phyloP scores from a whole-genome alignment of 2,797 vertebrate genomes.

The Forpus xanthops region DNA sequence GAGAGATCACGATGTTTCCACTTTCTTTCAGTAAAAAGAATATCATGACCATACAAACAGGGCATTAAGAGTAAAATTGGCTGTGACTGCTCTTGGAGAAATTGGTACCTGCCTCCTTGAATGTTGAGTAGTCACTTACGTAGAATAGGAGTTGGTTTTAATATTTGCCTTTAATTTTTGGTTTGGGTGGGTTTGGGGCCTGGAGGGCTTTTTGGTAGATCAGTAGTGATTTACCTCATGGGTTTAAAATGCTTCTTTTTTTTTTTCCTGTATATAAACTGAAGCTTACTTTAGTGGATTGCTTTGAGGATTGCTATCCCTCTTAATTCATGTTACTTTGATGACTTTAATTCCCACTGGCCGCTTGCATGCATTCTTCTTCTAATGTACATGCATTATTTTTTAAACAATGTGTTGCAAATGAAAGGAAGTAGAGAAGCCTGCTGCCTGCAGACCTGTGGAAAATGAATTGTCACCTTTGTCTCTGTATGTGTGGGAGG shows the following conservation, averaged over 20 bases:
- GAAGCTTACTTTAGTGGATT: background rate
- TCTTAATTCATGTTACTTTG: slow-evolving; percentile 6
- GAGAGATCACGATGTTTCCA: background rate
- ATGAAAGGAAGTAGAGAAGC: background rate
- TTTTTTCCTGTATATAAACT: background rate
- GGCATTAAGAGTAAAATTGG: background rate
- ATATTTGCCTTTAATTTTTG: slow-evolving; percentile 4
- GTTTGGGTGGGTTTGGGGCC: background rate
- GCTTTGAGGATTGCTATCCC: background rate
- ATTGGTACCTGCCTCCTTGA: background rate
- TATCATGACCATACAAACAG: background rate
- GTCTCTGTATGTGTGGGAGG: background rate
- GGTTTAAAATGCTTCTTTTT: background rate
- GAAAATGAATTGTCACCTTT: background rate
- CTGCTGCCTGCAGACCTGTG: background rate
- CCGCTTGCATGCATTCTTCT: background rate
- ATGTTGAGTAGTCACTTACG: background rate
- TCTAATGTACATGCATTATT: background rate
- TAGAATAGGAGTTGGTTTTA: background rate
- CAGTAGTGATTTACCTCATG: background rate
- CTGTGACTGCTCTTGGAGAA: background rate
- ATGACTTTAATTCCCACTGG: slow-evolving; percentile 8
- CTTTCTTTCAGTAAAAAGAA: background rate
- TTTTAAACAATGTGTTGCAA: slow-evolving; percentile 23
- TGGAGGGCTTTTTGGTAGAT: background rate